Evolutionary conservation across 1,140 invertebrate genomes (phyloP).

Genomic region (Anastrepha ludens): DNA sequence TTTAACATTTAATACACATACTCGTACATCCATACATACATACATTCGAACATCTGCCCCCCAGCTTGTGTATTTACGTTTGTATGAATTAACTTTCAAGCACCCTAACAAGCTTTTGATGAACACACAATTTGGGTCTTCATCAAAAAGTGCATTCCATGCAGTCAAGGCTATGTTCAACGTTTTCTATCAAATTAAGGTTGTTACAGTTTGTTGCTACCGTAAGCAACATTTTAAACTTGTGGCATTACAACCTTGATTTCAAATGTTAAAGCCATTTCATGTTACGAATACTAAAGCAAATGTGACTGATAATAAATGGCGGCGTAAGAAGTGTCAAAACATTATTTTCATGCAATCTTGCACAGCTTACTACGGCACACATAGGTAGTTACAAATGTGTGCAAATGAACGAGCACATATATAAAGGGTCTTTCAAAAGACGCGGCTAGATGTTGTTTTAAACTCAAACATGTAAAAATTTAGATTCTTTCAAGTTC

Average conservation of each 20-base stretch:
- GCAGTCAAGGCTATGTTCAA: background rate
- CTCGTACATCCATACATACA: background rate
- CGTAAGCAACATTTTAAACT: background rate
- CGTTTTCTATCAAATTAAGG: background rate
- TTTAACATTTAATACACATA: background rate
- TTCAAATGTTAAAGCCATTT: background rate
- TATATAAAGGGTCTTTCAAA: background rate
- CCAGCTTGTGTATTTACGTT: too few species aligned
- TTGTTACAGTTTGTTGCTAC: background rate
- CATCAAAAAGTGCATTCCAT: background rate
- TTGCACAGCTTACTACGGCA: background rate
- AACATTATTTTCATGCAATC: background rate
- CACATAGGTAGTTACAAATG: too few species aligned
- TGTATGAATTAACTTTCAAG: too few species aligned
- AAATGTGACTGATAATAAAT: background rate
- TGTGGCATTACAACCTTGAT: slow-evolving; percentile 9
- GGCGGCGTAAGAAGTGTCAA: background rate
- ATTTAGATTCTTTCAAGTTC: too few species aligned
- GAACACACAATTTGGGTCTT: background rate
- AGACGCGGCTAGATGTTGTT: too few species aligned
- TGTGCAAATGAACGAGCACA: background rate
- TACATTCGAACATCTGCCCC: background rate
- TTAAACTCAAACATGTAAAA: too few species aligned
- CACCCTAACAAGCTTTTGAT: too few species aligned
- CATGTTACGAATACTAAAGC: background rate